Percentiles rank a stretch among this genome's conserved stretches.
phyloP scores from a whole-genome alignment of 2,113 vertebrate genomes.

The Athene cunicularia region DNA sequence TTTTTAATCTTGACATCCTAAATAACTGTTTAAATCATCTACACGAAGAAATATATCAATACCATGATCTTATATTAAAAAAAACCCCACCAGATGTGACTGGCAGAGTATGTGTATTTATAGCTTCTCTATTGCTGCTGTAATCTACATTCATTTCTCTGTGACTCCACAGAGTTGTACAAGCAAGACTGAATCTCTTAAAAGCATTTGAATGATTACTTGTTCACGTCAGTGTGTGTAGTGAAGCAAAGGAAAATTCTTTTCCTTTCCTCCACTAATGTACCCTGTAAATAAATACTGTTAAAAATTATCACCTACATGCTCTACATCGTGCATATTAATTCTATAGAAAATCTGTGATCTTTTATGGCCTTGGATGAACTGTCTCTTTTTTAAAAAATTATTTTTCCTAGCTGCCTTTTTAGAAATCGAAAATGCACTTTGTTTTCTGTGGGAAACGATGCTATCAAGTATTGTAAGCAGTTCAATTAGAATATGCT shows the following conservation, averaged over 20 bases:
- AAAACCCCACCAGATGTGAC: slow-evolving; percentile 48
- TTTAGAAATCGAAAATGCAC: neutral
- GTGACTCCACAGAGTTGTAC: slow-evolving; percentile 45
- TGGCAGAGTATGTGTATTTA: slow-evolving; percentile 62
- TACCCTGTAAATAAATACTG: slow-evolving; percentile 25
- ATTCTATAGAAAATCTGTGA: neutral
- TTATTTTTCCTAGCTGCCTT: neutral
- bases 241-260: slow-evolving; percentile 36
- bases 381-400: neutral
- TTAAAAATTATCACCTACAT: slow-evolving; percentile 14
- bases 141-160: slow-evolving; percentile 70
- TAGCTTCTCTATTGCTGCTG: slow-evolving; percentile 68
- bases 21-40: slow-evolving; percentile 59
- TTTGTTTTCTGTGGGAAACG: neutral
- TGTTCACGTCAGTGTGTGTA: slow-evolving; percentile 40
- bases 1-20: slow-evolving; percentile 70
- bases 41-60: slow-evolving; percentile 61
- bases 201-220: slow-evolving; percentile 67
- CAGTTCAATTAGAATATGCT: slow-evolving; percentile 31
- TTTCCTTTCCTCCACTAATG: slow-evolving; percentile 9
- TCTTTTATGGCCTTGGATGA: slow-evolving; percentile 18
- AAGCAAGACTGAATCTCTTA: slow-evolving; percentile 59
- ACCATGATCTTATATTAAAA: slow-evolving; percentile 43
- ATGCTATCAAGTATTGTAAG: neutral
- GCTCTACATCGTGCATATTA: neutral